phyloP scores from a whole-genome alignment of 2,113 vertebrate species.

The human region DNA sequence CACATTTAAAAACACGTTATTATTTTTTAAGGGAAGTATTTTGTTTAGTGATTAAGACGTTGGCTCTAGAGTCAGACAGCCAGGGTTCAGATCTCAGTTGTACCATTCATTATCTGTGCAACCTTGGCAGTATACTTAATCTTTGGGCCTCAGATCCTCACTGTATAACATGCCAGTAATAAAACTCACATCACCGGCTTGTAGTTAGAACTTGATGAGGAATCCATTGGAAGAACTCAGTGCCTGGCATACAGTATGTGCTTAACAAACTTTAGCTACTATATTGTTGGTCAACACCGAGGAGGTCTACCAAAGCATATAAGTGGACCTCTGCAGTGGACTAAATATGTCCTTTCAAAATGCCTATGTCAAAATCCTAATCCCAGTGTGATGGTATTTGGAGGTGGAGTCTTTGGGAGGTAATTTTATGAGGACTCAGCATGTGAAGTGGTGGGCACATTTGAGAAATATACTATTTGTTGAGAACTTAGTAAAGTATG shows the following conservation, averaged over 20 bases:
- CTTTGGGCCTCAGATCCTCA: neutral
- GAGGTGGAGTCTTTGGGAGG: neutral
- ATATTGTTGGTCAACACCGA: neutral
- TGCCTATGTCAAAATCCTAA: neutral
- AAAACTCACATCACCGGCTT: neutral
- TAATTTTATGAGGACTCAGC: neutral
- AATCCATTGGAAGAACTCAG: neutral
- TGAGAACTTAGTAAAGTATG: neutral
- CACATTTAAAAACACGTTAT: neutral
- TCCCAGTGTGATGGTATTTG: neutral
- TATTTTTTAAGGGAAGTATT: neutral
- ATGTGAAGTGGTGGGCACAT: neutral
- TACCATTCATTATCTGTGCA: neutral
- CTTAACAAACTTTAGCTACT: neutral
- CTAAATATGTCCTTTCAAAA: neutral
- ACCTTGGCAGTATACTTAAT: neutral
- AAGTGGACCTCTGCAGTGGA: neutral
- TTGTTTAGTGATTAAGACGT: neutral
- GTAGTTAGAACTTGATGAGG: neutral
- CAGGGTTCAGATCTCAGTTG: neutral
- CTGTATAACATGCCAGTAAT: neutral
- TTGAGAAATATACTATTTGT: neutral
- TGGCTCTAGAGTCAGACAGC: neutral
- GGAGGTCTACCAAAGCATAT: neutral
- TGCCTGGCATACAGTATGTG: neutral